Conservation (phyloP, 2,113 vertebrate species). For the Periophthalmodon schlosseri region DNA sequence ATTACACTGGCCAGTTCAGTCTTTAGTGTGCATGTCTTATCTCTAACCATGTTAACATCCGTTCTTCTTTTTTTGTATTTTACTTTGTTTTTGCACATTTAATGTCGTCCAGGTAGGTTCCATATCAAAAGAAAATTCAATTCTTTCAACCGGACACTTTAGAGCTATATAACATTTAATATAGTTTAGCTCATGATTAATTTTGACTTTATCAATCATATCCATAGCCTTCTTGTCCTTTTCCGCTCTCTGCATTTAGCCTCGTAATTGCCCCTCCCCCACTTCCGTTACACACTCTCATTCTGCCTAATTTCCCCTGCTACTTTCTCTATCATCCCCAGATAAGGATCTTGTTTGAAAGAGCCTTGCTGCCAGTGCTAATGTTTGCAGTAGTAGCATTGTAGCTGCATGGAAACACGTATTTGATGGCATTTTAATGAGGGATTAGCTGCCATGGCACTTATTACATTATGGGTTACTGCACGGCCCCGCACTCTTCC, state of each 20-base stretch:
- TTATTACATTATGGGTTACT: conserved; percentile 63
- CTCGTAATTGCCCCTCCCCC: background rate
- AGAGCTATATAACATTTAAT: too few relatives aligned
- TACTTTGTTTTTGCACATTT: too few relatives aligned
- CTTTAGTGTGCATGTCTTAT: too few relatives aligned
- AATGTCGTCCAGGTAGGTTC: too few relatives aligned
- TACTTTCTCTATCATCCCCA: background rate
- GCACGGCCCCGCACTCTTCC: conserved; percentile 38
- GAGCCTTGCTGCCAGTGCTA: background rate
- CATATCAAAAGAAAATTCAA: too few relatives aligned
- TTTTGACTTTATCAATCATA: too few relatives aligned
- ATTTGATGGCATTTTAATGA: background rate
- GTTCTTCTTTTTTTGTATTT: too few relatives aligned
- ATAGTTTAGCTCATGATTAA: too few relatives aligned
- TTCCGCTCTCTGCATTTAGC: background rate
- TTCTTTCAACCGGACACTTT: too few relatives aligned
- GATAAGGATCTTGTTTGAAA: conserved; percentile 10
- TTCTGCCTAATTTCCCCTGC: background rate
- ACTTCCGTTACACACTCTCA: background rate
- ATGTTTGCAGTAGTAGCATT: background rate
- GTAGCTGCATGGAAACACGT: conserved; percentile 5
- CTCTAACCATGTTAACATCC: too few relatives aligned
- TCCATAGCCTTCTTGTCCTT: background rate
- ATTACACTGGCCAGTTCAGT: too few relatives aligned
- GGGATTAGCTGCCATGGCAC: conserved; percentile 19